Conservation (phyloP, 2,888 invertebrate species). For the Megalurothrips usitatus region DNA sequence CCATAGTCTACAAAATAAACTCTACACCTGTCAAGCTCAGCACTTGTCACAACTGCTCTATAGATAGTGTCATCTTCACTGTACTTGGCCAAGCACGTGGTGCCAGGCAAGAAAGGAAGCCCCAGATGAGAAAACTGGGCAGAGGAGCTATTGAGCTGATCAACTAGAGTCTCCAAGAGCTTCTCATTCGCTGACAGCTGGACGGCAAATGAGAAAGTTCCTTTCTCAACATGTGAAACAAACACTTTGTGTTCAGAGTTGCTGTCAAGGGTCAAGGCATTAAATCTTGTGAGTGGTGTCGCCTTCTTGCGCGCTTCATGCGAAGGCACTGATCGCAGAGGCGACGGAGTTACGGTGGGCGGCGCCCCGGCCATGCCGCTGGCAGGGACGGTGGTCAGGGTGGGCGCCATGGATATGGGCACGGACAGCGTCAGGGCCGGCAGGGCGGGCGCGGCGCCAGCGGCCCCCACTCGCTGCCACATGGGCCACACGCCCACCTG, state of each 20-base stretch:
- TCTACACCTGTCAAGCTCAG: background rate
- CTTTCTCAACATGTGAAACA: background rate
- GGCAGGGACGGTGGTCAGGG: too few relatives aligned
- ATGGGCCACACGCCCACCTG: too few relatives aligned
- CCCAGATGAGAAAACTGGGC: background rate
- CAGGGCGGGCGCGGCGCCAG: too few relatives aligned
- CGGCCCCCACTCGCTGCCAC: too few relatives aligned
- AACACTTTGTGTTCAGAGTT: background rate
- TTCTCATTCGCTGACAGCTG: background rate
- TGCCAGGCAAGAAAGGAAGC: background rate
- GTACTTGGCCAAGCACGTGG: background rate
- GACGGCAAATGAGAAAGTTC: background rate
- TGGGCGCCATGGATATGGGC: too few relatives aligned
- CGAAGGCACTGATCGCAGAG: too few relatives aligned
- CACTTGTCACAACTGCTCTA: background rate
- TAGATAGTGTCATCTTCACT: background rate
- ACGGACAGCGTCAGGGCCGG: too few relatives aligned
- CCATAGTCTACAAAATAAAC: slow-evolving; percentile 1
- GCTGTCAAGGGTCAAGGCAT: background rate
- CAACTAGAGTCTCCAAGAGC: background rate
- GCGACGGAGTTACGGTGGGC: too few relatives aligned
- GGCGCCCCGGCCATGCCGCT: too few relatives aligned
- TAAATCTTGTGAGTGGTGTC: too few relatives aligned
- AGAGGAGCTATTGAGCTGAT: background rate
- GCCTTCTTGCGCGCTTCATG: too few relatives aligned